Base-by-base conservation (phyloP, 64 coral and sea anemone species). In the Actinia equina region DNA sequence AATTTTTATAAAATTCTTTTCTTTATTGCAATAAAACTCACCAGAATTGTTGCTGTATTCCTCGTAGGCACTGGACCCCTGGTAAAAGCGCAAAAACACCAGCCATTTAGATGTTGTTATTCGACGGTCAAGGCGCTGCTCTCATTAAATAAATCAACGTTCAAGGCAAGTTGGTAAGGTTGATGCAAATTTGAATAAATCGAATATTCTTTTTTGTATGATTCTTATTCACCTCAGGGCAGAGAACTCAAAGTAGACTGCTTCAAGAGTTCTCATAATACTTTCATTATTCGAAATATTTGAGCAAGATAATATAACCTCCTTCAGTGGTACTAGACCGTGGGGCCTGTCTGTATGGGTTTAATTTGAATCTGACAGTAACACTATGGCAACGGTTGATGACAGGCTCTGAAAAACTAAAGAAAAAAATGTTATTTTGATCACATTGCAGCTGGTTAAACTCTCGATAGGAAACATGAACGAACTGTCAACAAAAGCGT, bases 51-150 rank as follows among this genome's bases (percentile, higher is more conserved):
- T 81, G 43, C 16, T 52, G 43, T 4, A 81, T 18, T 49, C 14
- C 22, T 10, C 78, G 78, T 52, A 81, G 78, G 20, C 78, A 81
- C 43, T 81, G 78, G 16, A 81, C 27, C 41, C 78, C 78, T 51
- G 78, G 78, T 20, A 81, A 43, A 49, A 81, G 78, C 17, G 43
- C 49, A 52, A 81, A 81, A 11, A 81, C 78, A 18, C 52, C 78
- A 3, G 43, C 78, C 78, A 81, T 81, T 8, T 20, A 5, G 1
- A 4, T 15, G 3, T 30, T 14, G 9, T 74, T 74, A 15, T 2
- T 56, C 54, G 5, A 49, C 45, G 45, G 7, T 7, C 45, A 49
- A 7, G 2, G 7, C 3, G 7, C 45, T 49, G n/a, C n/a, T 49
- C 7, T 49, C 3, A 49, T 49, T 7, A 49, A 49, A 49, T 49